phyloP scores from a whole-genome alignment of 2,888 invertebrate genomes.

The Julus scandinavius region DNA sequence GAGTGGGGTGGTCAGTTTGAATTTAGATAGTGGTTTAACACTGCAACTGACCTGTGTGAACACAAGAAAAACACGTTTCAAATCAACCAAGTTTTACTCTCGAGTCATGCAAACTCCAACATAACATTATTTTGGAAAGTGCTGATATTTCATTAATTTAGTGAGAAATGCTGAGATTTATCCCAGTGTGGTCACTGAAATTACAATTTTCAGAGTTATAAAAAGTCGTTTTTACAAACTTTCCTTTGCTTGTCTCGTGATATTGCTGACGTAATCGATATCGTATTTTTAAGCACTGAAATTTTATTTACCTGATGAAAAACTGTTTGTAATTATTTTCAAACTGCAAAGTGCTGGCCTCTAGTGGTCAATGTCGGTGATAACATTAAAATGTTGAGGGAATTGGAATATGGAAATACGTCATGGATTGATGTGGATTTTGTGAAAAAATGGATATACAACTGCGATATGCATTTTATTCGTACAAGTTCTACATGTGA shows the following conservation, averaged over 20 bases:
- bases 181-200: not conserved
- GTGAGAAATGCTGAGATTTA: not conserved
- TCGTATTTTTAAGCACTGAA: not conserved
- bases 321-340: not conserved
- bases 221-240: too few species aligned
- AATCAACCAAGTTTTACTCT: not conserved
- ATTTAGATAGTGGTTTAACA: not conserved
- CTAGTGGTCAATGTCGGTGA: not conserved
- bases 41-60: not conserved
- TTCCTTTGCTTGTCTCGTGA: too few species aligned
- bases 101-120: not conserved
- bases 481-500: not conserved
- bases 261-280: too few species aligned
- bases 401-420: constrained; percentile 8
- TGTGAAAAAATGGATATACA: not conserved
- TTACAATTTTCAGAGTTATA: too few species aligned
- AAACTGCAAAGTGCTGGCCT: not conserved
- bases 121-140: not conserved
- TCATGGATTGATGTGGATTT: not conserved
- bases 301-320: not conserved
- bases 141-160: not conserved
- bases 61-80: not conserved
- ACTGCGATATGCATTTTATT: not conserved
- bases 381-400: not conserved
- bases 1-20: not conserved